Conservation (phyloP, 2,797 vertebrate species). For the Otolemur crassicaudatus region DNA sequence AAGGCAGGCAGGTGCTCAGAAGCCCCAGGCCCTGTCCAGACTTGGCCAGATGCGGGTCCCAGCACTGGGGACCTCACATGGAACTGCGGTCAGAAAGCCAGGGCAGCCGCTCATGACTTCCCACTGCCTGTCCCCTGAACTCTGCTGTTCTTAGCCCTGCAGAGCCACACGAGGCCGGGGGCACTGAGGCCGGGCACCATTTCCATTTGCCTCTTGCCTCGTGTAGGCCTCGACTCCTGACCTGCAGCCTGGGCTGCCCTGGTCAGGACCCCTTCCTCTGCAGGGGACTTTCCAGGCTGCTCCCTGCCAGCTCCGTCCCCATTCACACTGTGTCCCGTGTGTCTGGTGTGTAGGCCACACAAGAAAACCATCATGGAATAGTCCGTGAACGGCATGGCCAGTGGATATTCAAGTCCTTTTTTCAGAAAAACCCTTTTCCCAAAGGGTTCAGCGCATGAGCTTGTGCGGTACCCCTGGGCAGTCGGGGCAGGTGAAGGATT, state of each 20-base stretch:
- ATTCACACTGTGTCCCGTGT: neutral
- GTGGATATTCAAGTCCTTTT: neutral
- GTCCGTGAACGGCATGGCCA: neutral
- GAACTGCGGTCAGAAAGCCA: neutral
- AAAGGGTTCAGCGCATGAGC: neutral
- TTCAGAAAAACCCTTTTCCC: neutral
- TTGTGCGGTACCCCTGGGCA: neutral
- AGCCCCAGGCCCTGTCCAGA: neutral
- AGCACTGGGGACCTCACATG: fast-evolving
- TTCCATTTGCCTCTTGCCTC: no score
- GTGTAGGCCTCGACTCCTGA: no score
- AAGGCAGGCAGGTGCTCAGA: neutral
- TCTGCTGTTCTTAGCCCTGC: neutral
- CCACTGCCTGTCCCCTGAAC: neutral
- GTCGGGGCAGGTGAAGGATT: neutral
- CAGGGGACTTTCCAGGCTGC: no score
- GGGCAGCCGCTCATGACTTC: neutral
- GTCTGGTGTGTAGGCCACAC: neutral
- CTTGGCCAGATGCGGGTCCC: neutral
- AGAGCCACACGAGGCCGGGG: neutral
- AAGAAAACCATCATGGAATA: neutral
- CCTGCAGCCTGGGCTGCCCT: no score
- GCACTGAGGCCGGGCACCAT: no score
- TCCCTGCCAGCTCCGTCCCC: no score
- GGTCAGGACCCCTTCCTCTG: no score